A percentile compares a stretch with the other conserved stretches of the same genome.
Evolutionary conservation across 2,113 vertebrate genomes (phyloP).

Genomic region (Recurvirostra avosetta): DNA sequence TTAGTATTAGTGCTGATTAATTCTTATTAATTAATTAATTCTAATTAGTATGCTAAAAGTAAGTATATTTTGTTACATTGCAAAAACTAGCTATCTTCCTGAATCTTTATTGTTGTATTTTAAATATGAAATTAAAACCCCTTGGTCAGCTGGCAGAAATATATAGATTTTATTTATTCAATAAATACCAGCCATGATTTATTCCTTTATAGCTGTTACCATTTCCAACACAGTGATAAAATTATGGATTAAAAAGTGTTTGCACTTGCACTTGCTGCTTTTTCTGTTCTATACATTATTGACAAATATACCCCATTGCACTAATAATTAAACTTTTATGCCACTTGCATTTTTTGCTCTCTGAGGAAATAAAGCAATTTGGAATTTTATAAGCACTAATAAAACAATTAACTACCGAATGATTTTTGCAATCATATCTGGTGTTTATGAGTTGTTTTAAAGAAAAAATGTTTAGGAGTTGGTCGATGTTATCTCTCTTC

Average conservation of each 20-base stretch:
- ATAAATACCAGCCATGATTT: accelerated
- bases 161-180: neutral
- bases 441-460: neutral
- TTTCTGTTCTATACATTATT: neutral
- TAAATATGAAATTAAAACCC: neutral
- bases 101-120: neutral
- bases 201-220: neutral
- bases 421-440: neutral
- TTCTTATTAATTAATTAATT: too few species aligned
- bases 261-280: neutral
- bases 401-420: neutral
- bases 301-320: neutral
- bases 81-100: accelerated
- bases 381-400: neutral
- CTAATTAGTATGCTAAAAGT: too few species aligned
- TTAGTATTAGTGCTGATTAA: too few species aligned
- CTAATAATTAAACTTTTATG: neutral
- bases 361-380: neutral
- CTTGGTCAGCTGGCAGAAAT: neutral
- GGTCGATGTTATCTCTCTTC: neutral
- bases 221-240: neutral
- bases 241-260: neutral
- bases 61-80: neutral
- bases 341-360: neutral
- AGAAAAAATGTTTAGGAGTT: neutral